A percentile compares a stretch with the other conserved stretches of the same genome.
Conservation (phyloP, 2,797 vertebrate genomes). For the Eremophila alpestris region DNA sequence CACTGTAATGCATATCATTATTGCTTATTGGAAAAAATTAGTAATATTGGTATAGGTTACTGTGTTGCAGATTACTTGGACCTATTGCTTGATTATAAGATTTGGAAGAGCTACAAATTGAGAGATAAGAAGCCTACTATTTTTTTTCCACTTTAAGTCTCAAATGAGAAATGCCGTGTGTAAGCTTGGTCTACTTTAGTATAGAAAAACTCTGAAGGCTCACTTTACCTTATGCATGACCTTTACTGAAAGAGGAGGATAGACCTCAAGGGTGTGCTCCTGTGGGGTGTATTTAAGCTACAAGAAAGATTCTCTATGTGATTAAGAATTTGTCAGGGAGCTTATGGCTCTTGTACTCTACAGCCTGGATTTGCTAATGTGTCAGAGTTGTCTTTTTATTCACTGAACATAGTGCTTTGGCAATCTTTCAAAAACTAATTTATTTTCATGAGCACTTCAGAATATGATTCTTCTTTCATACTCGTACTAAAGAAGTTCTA, state of each 20-base stretch:
- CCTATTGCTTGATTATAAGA: background rate
- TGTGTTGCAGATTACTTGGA: background rate
- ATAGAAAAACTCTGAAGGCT: background rate
- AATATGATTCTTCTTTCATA: background rate
- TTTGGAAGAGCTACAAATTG: background rate
- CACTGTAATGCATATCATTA: background rate
- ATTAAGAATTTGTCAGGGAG: background rate
- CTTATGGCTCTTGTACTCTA: background rate
- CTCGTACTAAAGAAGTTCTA: background rate
- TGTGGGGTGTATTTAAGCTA: background rate
- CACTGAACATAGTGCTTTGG: fast-evolving
- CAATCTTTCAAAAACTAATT: background rate
- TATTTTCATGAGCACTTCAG: background rate
- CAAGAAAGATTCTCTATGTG: background rate
- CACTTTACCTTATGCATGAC: background rate
- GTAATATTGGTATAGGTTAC: background rate
- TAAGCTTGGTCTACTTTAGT: background rate
- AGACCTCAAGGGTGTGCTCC: background rate
- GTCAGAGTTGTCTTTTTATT: background rate
- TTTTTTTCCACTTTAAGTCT: background rate
- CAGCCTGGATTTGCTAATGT: background rate
- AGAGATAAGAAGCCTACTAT: background rate
- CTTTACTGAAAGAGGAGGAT: background rate
- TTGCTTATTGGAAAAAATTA: background rate
- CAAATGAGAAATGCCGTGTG: background rate